Evolutionary conservation across 2,888 invertebrate genomes (phyloP).

Genomic region (Aproaerema taeniolella): DNA sequence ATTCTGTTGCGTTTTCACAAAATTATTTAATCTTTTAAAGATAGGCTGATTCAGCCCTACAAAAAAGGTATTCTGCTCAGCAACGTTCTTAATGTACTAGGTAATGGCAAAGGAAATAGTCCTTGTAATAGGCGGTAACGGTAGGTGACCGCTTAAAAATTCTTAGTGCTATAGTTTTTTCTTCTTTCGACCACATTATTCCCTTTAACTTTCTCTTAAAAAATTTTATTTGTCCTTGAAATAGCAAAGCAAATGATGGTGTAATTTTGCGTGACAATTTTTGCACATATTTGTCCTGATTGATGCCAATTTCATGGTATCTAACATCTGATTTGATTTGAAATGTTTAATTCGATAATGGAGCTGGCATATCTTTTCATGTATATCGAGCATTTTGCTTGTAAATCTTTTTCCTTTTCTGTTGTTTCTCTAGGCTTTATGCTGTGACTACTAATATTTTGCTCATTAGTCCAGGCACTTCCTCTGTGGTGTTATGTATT

Average conservation of each 20-base stretch:
- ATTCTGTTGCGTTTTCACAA: constrained; percentile 7
- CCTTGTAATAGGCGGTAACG: constrained; percentile 24
- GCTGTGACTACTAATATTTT: no score
- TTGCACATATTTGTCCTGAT: not conserved
- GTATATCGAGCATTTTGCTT: no score
- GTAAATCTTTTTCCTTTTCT: no score
- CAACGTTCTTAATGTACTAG: constrained; percentile 19
- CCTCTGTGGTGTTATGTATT: no score
- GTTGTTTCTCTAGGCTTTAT: no score
- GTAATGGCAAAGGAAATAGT: constrained; percentile 23
- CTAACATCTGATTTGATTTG: no score
- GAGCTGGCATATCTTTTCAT: no score
- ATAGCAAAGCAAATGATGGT: constrained; percentile 1
- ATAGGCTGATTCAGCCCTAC: constrained; percentile 21
- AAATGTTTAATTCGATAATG: no score
- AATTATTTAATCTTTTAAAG: constrained; percentile 17
- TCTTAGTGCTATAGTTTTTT: constrained; percentile 9
- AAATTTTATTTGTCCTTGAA: constrained; percentile 10
- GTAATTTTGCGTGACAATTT: constrained; percentile 3
- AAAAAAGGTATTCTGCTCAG: constrained; percentile 21
- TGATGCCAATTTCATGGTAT: no score
- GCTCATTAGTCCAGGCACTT: no score
- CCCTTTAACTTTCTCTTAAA: constrained; percentile 5
- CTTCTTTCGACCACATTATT: constrained; percentile 1
- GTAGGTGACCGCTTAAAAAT: constrained; percentile 24